Conservation (phyloP, 2,888 invertebrate genomes). For the Megalurothrips usitatus region DNA sequence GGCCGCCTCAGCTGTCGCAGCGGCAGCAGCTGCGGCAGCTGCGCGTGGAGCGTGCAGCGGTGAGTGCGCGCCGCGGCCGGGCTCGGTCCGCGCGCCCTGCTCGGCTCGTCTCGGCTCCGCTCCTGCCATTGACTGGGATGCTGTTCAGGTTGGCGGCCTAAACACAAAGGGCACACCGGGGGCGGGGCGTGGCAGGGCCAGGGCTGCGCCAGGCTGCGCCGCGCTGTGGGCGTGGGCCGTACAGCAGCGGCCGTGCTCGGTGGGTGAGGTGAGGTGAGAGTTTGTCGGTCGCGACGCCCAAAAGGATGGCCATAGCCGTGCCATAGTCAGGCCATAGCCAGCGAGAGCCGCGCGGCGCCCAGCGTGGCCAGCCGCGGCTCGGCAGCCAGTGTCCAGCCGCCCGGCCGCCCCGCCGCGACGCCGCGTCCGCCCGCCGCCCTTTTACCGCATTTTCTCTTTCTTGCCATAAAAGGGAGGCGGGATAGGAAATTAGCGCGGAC, state of each 20-base stretch:
- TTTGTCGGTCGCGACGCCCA: not conserved
- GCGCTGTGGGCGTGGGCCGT: not conserved
- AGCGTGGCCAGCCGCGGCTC: no score
- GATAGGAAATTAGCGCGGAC: no score
- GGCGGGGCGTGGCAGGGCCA: no score
- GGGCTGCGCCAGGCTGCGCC: no score
- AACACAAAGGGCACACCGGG: constrained; percentile 3
- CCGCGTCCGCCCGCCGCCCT: no score
- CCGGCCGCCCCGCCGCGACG: no score
- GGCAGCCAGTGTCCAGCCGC: no score
- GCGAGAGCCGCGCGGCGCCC: no score
- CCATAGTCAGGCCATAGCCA: no score
- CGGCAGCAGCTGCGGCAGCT: not conserved
- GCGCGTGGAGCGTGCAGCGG: not conserved
- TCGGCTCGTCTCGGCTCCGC: not conserved
- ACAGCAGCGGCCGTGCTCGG: not conserved
- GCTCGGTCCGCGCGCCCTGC: not conserved
- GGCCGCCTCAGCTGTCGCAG: not conserved
- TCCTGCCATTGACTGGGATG: not conserved
- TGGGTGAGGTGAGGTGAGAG: not conserved
- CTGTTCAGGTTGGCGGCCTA: constrained; percentile 5
- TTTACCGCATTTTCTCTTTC: no score
- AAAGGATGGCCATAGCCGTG: no score
- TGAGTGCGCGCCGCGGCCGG: not conserved
- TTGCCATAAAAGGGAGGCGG: no score